These are phyloP conservation scores for Ammodytes dubius DNA, from an alignment of 2,113 vertebrate genomes.

Conservation along the genomic window DNA sequence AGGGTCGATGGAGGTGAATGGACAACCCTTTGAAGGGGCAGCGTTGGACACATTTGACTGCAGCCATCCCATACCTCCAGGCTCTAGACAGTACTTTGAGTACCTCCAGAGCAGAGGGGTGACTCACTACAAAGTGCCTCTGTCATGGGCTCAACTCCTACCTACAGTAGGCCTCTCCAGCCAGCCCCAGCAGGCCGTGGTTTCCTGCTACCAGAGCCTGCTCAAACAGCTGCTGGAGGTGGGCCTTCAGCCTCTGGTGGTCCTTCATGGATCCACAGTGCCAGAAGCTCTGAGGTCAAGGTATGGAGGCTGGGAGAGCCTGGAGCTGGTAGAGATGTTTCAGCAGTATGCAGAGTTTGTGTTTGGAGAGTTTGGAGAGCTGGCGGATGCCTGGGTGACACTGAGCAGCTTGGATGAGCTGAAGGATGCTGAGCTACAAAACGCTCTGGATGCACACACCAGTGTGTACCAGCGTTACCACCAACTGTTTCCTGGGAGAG, in stretches of 20 bases:
- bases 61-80: conserved; percentile 50
- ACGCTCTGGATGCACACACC: conserved; percentile 77
- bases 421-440: conserved; percentile 61
- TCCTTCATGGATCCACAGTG: conserved; percentile 82
- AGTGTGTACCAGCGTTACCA: conserved; percentile 76
- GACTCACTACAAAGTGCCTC: conserved; percentile 89
- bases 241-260: conserved; percentile 82
- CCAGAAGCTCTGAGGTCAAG: conserved; percentile 43
- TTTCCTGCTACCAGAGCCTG: conserved; percentile 86
- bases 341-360: conserved; percentile 87
- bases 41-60: conserved; percentile 78
- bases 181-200: conserved; percentile 51
- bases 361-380: conserved; percentile 84
- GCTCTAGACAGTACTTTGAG: conserved; percentile 77
- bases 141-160: conserved; percentile 86
- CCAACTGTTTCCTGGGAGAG: conserved; percentile 45
- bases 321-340: conserved; percentile 76
- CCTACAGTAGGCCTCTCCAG: conserved; percentile 65
- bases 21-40: neutral
- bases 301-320: conserved; percentile 58
- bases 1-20: neutral
- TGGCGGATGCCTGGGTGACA: conserved; percentile 88
- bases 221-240: conserved; percentile 78
- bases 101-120: conserved; percentile 76
- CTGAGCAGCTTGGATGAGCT: conserved; percentile 84